These are phyloP conservation scores for Nibea albiflora DNA, from an alignment of 2,113 vertebrate genomes.

Conservation along the genomic window DNA sequence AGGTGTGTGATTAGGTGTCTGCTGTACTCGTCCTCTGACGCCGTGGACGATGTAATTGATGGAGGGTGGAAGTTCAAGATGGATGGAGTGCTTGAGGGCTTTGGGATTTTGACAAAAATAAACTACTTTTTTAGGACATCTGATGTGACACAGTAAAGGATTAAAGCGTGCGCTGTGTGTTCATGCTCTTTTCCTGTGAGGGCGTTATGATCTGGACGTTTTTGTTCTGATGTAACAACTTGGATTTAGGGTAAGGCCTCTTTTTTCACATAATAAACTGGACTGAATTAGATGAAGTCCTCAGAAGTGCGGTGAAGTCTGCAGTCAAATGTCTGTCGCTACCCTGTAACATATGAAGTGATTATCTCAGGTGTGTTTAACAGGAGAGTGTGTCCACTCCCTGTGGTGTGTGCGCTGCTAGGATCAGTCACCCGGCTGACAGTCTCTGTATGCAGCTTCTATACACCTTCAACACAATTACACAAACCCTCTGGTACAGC, in stretches of 20 bases:
- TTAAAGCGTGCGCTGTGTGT: conserved; percentile 18
- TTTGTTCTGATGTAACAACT: not conserved
- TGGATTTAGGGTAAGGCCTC: not conserved
- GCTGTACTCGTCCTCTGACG: conserved; percentile 39
- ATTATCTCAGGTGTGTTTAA: conserved; percentile 55
- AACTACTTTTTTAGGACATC: conserved; percentile 49
- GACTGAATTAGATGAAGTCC: not conserved
- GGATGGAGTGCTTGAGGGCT: conserved; percentile 38
- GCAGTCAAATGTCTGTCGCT: conserved; percentile 16
- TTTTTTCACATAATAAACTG: not conserved
- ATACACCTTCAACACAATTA: conserved; percentile 74
- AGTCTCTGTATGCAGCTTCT: conserved; percentile 46
- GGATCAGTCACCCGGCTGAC: conserved; percentile 62
- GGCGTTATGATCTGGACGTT: conserved; percentile 2
- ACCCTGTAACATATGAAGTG: conserved; percentile 5
- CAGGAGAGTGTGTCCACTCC: conserved; percentile 60
- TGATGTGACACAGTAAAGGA: conserved; percentile 47
- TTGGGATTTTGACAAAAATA: conserved; percentile 66
- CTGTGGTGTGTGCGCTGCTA: conserved; percentile 38
- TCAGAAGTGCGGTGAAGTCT: conserved; percentile 1
- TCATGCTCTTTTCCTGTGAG: conserved; percentile 19
- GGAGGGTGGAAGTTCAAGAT: conserved; percentile 47
- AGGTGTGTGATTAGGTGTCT: conserved; percentile 46
- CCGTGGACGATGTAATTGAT: conserved; percentile 54
- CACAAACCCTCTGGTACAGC: conserved; percentile 52